Base-by-base conservation (phyloP, 2,888 invertebrate genomes). In the Tachina lurida region DNA sequence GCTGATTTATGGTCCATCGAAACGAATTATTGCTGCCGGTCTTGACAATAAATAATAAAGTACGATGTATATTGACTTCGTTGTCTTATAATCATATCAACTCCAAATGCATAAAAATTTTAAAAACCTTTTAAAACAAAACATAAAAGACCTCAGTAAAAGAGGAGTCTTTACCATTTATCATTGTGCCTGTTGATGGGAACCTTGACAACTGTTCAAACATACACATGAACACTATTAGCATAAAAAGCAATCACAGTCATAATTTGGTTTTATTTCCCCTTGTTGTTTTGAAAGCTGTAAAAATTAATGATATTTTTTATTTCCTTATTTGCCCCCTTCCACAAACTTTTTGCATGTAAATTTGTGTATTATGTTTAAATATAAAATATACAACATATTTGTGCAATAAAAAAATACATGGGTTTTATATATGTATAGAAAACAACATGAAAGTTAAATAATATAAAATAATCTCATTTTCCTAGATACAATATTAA, bases 261-360 rank as follows among this genome's bases (percentile, higher is more conserved):
- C 31, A 56, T n/a, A 43, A 45, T 56, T 71, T 71, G 17, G 10
- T 43, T 22, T 22, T 43, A 9, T 56, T 31, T n/a, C 39, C 10
- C 39, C 49, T 31, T 45, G 54, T 54, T 4, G 56, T 71, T 71
- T 54, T 41, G 0, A 67, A 68, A 54, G 52, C 68, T 54, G 52
- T 41, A 17, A 52, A 68, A 41, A 17, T 41, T 52, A 19, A 68
- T 54, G 17, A 52, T 52, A 68, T 39, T n/a, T 60, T 68, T 68
- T 68, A 68, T 68, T 49, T 8, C 12, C 39, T n/a, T 31, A n/a
- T 39, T 7, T 41, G 39, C 8, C 19, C 10, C 17, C 13, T 9
- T 67, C 12, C 7, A 45, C 2, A 63, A 31, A 60, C 17, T 15
- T n/a, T 31, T 31, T 12, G 49, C 12, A 43, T 67, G 31, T 17